A percentile compares a stretch with the other conserved stretches of the same genome.
These are phyloP conservation scores for Heterodera schachtii DNA, from an alignment of 1,140 invertebrate species.

Conservation along the genomic window DNA sequence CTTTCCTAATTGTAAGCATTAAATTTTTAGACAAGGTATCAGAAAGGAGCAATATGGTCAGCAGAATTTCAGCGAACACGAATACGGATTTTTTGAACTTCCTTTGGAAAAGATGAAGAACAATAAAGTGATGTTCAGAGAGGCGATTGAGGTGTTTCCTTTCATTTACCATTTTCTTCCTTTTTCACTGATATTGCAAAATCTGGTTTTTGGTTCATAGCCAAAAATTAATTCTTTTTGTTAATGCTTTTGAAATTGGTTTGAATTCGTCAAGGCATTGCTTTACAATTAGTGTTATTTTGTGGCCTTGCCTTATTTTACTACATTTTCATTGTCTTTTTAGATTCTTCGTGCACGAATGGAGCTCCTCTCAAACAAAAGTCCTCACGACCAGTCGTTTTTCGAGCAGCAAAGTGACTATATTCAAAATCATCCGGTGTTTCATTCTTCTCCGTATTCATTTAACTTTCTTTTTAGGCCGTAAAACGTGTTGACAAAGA, in stretches of 20 bases:
- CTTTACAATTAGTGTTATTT: too few species aligned
- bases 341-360: constrained; percentile 44
- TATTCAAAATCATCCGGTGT: constrained; percentile 32
- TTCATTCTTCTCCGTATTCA: not conserved
- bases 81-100: constrained; percentile 51
- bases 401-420: constrained; percentile 18
- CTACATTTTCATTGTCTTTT: not conserved
- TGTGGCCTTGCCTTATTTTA: not conserved
- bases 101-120: constrained; percentile 45
- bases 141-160: constrained; percentile 39
- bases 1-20: not conserved
- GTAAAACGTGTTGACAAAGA: constrained; percentile 31
- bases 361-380: constrained; percentile 31
- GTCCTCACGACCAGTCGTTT: not conserved
- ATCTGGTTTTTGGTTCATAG: too few species aligned
- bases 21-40: constrained; percentile 26
- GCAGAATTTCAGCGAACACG: constrained; percentile 20
- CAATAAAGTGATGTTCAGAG: constrained; percentile 42
- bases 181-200: not conserved
- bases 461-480: constrained; percentile 28
- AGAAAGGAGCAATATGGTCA: constrained; percentile 19
- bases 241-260: too few species aligned
- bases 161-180: not conserved
- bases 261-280: too few species aligned
- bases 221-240: too few species aligned